Base-by-base conservation (phyloP, 2,797 vertebrate genomes). In the Picus viridis region DNA sequence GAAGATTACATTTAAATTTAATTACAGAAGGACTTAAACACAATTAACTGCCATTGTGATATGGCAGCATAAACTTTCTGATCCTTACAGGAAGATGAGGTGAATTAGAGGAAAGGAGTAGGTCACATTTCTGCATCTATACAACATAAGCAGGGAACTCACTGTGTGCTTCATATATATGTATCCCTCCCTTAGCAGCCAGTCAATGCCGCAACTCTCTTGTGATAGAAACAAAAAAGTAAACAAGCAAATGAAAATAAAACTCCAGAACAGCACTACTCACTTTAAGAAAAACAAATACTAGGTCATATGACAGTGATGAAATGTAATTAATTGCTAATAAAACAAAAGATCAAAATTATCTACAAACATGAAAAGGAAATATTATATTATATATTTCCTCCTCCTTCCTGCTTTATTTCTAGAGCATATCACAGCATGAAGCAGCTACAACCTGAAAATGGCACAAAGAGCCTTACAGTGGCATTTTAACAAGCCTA, bases 401-500 rank as follows among this genome's bases (percentile, higher is more conserved):
- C 16, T 83, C 14, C 24, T 86, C 36, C 11, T 78, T 82, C 43
- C 76, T 80, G 36, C 17, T 83, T 94, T 96, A 39, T 96, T 97
- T 96, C 73, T 88, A 80, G 63, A 84, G 61, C 64, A 64, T 32
- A 90, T 91, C 70, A 90, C 88, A 89, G 59, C 77, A 82, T 93
- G 89, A 95, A 93, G 63, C 59, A 86, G 23, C 61, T 89, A 71
- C 54, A 61, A n/a, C n/a, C 56, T 87, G 75, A 76, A 96, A 97
- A 95, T 51, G 73, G 29, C 64, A 95, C 74, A 91, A 89, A 94
- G 81, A 94, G 85, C 80, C 79, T 85, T 71, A 89, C 69, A 92
- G 85, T 91, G 73, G 70, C 78, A 87, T 96, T 96, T 95, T 97
- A 97, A 96, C 72, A 93, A 97, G 86, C 67, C 39, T 92, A 95